These are phyloP conservation scores for Crypturellus undulatus DNA, from an alignment of 2,113 vertebrate genomes.

Conservation along the genomic window DNA sequence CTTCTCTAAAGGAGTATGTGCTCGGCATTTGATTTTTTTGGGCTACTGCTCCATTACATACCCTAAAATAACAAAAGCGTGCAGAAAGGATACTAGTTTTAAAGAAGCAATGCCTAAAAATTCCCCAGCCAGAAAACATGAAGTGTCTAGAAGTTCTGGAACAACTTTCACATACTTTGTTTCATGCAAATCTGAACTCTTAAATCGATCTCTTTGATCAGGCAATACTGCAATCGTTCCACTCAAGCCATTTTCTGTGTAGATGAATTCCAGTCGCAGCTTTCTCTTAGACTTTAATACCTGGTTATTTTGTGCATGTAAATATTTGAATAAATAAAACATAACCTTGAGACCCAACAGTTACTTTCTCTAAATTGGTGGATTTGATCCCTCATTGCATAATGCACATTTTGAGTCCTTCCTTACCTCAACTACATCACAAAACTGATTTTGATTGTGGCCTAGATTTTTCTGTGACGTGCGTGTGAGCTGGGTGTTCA, in stretches of 20 bases:
- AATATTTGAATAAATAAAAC: not conserved
- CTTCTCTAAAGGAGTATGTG: not conserved
- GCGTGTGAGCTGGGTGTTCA: not conserved
- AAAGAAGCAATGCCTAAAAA: not conserved
- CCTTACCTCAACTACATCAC: not conserved
- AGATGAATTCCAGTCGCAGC: fast-evolving
- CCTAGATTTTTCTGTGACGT: not conserved
- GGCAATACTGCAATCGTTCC: too few species aligned
- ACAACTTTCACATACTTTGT: not conserved
- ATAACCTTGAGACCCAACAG: not conserved
- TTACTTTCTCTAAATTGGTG: not conserved
- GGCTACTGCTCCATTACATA: not conserved
- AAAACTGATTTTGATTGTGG: not conserved
- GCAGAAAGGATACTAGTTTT: not conserved
- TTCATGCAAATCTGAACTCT: not conserved
- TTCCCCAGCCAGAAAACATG: not conserved
- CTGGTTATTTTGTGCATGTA: not conserved
- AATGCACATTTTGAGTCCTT: fast-evolving
- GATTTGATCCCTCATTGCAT: not conserved
- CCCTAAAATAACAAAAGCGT: not conserved
- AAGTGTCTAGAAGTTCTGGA: too few species aligned
- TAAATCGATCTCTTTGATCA: too few species aligned
- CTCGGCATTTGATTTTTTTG: not conserved
- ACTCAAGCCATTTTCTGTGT: not conserved
- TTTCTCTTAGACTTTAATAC: not conserved